These are phyloP conservation scores for Agelastica alni DNA, from an alignment of 2,888 invertebrate species.

Conservation along the genomic window DNA sequence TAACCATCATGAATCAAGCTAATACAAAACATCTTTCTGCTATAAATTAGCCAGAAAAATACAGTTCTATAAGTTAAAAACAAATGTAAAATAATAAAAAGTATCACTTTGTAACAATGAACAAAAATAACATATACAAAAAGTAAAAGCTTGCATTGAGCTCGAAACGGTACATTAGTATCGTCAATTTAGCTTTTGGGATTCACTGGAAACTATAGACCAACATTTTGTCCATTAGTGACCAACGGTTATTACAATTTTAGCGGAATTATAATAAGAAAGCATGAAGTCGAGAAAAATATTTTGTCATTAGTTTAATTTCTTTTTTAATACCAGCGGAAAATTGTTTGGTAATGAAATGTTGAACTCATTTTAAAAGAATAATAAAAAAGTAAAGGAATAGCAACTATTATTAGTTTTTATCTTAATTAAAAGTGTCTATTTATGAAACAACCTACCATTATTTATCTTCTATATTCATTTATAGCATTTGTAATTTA, in stretches of 20 bases:
- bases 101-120: constrained; percentile 56
- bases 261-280: no score
- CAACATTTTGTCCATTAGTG: neutral
- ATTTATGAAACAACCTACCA: no score
- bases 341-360: no score
- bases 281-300: no score
- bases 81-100: constrained; percentile 51
- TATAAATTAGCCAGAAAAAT: constrained; percentile 32
- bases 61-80: constrained; percentile 51
- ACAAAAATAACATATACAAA: constrained; percentile 53
- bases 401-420: no score
- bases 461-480: no score
- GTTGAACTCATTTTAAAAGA: no score
- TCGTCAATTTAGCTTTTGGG: neutral
- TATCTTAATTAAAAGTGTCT: no score
- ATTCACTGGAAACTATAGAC: neutral
- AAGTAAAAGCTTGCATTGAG: constrained; percentile 40
- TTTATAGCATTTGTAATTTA: no score
- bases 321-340: no score
- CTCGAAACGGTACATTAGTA: constrained; percentile 27
- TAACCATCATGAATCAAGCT: constrained; percentile 35
- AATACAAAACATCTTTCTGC: constrained; percentile 45
- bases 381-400: no score
- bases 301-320: no score
- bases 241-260: constrained; percentile 3